Evolutionary conservation across 2,888 invertebrate genomes (phyloP), one percentile per base, ranked within the genome.

Genomic region (Andrena flavipes): DNA sequence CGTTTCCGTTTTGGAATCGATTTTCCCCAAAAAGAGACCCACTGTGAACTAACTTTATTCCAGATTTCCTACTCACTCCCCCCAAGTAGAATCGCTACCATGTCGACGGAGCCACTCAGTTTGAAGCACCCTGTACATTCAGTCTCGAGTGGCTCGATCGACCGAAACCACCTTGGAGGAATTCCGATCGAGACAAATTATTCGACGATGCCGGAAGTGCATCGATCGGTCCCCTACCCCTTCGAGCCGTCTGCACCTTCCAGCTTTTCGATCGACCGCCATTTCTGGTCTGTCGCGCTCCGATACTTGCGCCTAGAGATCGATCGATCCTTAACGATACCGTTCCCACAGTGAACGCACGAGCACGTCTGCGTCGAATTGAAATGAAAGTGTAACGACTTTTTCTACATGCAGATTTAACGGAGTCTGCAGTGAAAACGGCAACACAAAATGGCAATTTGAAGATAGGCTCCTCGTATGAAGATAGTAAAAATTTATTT

Each of bases 151-250:
- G 82, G 70, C 68, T 76, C 81, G 65, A 88, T 87, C 86, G 84
- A 76, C 42, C 76, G 77, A 83, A 88, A 82, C 82, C 75, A 68
- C 72, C 65, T 30, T 42, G 78, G 67, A 82, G 82, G 80, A 82
- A 85, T 56, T 73, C 54, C 42, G 70, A 56, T 30, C 56, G n/a
- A 59, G 63, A 67, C 68, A 65, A 84, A 77, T 79, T 79, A 64
- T 79, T 64, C 62, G 48, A 26, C 65, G 54, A 29, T 69, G 68
- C 75, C 71, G 74, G 78, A 81, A 76, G 69, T 62, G 42, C 71
- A 42, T 33, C 69, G 72, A 63, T 60, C 49, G 48, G 48, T 23
- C 10, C 10, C 13, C 13, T 16, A 8, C 49, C 23, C 29, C 2
- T 20, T 49, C 16, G 26, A 10, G 23, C 35, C 33, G 35, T 33